Percentiles rank a stretch among this genome's conserved stretches.
Conservation (phyloP, 2,113 vertebrate genomes). For the Perccottus glenii region DNA sequence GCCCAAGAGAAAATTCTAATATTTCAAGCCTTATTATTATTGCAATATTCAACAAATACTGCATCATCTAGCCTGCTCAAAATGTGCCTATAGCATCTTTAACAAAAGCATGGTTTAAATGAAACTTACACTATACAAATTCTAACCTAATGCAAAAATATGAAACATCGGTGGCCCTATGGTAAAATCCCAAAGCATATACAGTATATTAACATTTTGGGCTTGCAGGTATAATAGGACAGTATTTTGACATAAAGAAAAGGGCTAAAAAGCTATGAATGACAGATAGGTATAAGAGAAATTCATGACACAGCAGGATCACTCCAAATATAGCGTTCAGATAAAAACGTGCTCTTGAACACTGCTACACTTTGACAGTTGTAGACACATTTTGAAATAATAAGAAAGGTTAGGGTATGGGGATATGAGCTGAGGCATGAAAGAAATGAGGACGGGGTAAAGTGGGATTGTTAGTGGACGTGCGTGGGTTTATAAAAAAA, state of each 20-base stretch:
- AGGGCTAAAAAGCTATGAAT: conserved; percentile 1
- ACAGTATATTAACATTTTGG: neutral
- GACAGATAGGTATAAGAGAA: conserved; percentile 14
- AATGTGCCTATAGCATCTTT: too few relatives aligned
- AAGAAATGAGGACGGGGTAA: conserved; percentile 21
- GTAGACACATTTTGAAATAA: conserved; percentile 62
- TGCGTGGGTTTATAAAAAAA: neutral
- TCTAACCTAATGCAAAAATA: too few relatives aligned
- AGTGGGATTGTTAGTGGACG: conserved; percentile 30
- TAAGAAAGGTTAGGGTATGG: conserved; percentile 54
- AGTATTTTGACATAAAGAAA: neutral
- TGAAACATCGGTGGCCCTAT: neutral
- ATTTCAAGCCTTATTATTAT: too few relatives aligned
- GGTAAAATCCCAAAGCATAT: neutral
- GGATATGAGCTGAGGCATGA: conserved; percentile 59
- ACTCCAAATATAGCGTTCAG: conserved; percentile 30
- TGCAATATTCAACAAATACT: too few relatives aligned
- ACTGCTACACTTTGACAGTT: conserved; percentile 37
- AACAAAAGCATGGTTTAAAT: too few relatives aligned
- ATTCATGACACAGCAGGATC: conserved; percentile 20
- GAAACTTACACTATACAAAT: too few relatives aligned
- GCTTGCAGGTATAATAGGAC: neutral
- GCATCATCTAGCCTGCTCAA: too few relatives aligned
- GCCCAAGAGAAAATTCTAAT: too few relatives aligned
- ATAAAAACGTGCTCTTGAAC: conserved; percentile 25